These are phyloP conservation scores for Pachyseris speciosa DNA, from an alignment of 64 coral and sea anemone species.

Conservation along the genomic window DNA sequence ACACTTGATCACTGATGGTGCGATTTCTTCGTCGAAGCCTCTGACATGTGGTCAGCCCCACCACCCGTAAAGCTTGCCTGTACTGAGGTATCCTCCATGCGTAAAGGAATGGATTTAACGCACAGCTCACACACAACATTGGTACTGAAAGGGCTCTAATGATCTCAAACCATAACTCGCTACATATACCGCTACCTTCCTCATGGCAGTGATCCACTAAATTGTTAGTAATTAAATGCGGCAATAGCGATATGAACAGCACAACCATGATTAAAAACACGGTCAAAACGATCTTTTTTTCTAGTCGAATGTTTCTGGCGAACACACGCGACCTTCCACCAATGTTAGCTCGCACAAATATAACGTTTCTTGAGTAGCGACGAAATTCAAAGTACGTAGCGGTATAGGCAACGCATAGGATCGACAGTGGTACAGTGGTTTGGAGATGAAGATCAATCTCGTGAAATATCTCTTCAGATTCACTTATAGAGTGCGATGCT, in stretches of 20 bases:
- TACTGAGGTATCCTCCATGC: conserved; percentile 71
- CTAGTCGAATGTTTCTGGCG: conserved; percentile 42
- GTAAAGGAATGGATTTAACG: conserved; percentile 74
- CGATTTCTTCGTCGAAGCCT: neutral
- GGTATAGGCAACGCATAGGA: conserved; percentile 4
- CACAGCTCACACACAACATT: conserved; percentile 64
- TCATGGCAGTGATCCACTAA: conserved; percentile 36
- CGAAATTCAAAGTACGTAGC: conserved; percentile 78
- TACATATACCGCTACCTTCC: conserved; percentile 8
- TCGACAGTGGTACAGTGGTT: conserved; percentile 55
- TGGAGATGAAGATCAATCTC: conserved; percentile 76
- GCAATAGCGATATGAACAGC: conserved; percentile 58
- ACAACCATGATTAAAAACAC: conserved; percentile 70
- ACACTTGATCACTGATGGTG: neutral
- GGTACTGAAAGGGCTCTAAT: conserved; percentile 27
- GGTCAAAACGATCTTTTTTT: conserved; percentile 71
- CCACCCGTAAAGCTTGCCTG: conserved; percentile 53
- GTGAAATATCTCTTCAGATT: conserved; percentile 35
- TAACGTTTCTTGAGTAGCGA: conserved; percentile 67
- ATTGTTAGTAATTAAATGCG: conserved; percentile 60
- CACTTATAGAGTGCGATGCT: conserved; percentile 44
- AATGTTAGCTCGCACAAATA: neutral
- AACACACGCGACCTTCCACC: neutral
- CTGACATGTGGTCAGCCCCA: neutral
- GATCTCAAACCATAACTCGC: conserved; percentile 11